Conservation (phyloP, 2,797 vertebrate species). For the Anas flavirostris region DNA sequence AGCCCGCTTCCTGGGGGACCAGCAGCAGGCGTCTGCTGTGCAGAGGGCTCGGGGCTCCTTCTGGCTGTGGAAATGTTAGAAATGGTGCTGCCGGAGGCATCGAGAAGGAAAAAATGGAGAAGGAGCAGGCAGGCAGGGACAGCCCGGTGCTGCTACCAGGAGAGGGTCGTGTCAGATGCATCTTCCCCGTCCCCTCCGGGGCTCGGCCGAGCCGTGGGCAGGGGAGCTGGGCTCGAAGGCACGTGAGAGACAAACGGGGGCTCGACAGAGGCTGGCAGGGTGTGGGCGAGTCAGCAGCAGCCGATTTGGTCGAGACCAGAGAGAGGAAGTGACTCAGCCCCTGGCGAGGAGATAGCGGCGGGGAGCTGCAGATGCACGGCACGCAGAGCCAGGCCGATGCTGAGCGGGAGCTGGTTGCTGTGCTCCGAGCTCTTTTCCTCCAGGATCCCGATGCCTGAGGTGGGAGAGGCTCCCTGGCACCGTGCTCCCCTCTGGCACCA, state of each 20-base stretch:
- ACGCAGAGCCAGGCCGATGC: background rate
- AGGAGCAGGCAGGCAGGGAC: background rate
- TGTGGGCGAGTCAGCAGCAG: background rate
- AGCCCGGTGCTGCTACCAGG: background rate
- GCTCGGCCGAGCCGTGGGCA: background rate
- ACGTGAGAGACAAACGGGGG: background rate
- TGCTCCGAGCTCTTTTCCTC: background rate
- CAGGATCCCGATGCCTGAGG: background rate
- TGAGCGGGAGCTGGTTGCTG: background rate
- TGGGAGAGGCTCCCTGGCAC: background rate
- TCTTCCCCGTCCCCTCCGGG: background rate
- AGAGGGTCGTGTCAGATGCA: background rate
- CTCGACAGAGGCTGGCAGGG: background rate
- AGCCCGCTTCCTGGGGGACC: background rate
- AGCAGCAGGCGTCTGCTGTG: background rate
- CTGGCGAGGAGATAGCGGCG: background rate
- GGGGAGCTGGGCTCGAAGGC: background rate
- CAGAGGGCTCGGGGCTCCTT: background rate
- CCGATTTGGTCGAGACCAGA: background rate
- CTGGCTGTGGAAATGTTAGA: background rate
- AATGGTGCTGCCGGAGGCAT: background rate
- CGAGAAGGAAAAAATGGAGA: background rate
- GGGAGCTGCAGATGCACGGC: background rate
- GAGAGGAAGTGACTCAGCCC: slow-evolving; percentile 12
- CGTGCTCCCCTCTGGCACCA: background rate